Percentiles rank a stretch among this genome's conserved stretches.
phyloP scores from a whole-genome alignment of 2,113 vertebrate genomes.

The Illadopsis cleaveri region DNA sequence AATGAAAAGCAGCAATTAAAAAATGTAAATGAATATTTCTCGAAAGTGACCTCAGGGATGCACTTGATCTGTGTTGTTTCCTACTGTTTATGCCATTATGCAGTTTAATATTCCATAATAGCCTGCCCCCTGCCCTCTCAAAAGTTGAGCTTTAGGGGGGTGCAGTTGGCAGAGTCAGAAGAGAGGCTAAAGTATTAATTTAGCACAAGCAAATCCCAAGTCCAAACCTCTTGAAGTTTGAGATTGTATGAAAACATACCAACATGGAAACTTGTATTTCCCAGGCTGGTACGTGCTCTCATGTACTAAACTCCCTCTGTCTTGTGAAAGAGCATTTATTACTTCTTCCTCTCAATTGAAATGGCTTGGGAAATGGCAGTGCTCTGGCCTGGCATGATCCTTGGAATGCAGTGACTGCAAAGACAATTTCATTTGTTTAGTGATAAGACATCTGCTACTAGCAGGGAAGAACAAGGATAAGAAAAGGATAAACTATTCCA shows the following conservation, averaged over 20 bases:
- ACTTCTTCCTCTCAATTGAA: not conserved
- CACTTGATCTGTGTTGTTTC: not conserved
- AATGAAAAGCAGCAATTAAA: constrained; percentile 54
- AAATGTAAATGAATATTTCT: constrained; percentile 52
- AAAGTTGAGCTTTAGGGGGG: not conserved
- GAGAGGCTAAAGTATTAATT: not conserved
- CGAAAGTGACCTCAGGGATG: not conserved
- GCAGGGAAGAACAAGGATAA: not conserved
- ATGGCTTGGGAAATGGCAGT: not conserved
- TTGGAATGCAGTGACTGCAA: not conserved
- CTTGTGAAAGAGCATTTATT: not conserved
- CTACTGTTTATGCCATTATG: not conserved
- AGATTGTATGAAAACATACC: not conserved
- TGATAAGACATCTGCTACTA: not conserved
- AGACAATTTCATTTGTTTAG: not conserved
- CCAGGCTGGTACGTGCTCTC: not conserved
- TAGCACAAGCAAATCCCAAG: not conserved
- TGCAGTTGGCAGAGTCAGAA: not conserved
- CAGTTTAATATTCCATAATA: not conserved
- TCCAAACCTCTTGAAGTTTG: not conserved
- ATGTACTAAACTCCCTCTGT: not conserved
- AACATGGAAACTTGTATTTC: not conserved
- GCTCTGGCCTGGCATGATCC: not conserved
- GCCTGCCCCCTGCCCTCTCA: not conserved
- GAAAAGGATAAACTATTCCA: not conserved